phyloP scores from a whole-genome alignment of 2,797 vertebrate species.

The Malacoraja senta region DNA sequence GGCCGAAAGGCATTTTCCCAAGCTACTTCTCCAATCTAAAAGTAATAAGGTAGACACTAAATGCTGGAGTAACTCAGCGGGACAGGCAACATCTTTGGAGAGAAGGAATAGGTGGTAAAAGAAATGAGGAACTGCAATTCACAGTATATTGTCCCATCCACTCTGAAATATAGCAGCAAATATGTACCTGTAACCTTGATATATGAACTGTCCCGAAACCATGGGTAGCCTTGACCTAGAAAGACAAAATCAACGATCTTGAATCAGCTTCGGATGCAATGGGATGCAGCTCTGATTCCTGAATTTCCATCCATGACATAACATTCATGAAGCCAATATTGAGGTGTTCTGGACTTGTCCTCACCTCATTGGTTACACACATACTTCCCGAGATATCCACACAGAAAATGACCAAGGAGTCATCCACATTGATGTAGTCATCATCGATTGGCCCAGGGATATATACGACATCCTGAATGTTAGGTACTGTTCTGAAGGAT shows the following conservation, averaged over 20 bases:
- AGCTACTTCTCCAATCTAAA: no score
- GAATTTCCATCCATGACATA: background rate
- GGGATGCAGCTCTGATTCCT: background rate
- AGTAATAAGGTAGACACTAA: no score
- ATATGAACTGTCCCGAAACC: constrained; percentile 47
- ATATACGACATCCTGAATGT: constrained; percentile 55
- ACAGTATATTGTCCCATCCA: background rate
- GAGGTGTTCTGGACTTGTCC: background rate
- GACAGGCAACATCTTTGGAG: no score
- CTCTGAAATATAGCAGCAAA: background rate
- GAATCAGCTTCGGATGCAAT: background rate
- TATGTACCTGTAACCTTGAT: constrained; percentile 59
- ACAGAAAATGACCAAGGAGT: constrained; percentile 63
- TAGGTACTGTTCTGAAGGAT: constrained; percentile 6
- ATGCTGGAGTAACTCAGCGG: no score
- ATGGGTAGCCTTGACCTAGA: constrained; percentile 52
- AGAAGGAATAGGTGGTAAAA: background rate
- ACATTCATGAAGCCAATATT: background rate
- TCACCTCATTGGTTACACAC: constrained; percentile 65
- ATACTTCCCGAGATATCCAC: constrained; percentile 71
- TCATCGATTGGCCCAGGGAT: constrained; percentile 46
- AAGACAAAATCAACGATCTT: background rate
- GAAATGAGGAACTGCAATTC: background rate
- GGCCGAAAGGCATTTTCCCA: no score
- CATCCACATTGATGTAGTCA: constrained; percentile 60